These are phyloP conservation scores for Macheiramphus alcinus DNA, from an alignment of 2,113 vertebrate genomes.

Conservation along the genomic window DNA sequence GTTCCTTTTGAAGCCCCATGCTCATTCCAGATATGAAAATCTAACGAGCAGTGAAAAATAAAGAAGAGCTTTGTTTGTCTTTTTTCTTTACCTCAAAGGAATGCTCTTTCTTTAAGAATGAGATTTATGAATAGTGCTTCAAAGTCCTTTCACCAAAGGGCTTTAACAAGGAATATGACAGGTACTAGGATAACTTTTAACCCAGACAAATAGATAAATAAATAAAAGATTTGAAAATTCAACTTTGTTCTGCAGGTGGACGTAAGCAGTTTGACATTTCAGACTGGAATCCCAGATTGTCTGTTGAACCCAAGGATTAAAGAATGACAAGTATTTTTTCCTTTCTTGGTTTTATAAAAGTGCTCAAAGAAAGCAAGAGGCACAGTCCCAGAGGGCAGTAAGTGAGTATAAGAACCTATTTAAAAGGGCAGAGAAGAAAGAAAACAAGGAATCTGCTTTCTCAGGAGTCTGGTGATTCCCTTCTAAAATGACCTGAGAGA, in stretches of 20 bases:
- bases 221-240: constrained; percentile 43
- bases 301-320: constrained; percentile 21
- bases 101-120: background rate
- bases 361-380: background rate
- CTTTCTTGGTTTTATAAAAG: background rate
- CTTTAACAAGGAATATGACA: constrained; percentile 37
- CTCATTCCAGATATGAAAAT: constrained; percentile 7
- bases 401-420: background rate
- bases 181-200: constrained; percentile 2
- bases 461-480: background rate
- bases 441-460: background rate
- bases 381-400: background rate
- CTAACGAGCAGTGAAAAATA: constrained; percentile 16
- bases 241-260: constrained; percentile 36
- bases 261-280: constrained; percentile 27
- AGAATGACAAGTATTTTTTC: background rate
- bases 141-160: constrained; percentile 22
- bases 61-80: background rate
- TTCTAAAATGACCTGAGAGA: background rate
- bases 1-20: background rate
- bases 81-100: background rate
- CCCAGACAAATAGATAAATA: constrained; percentile 24
- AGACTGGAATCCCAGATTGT: constrained; percentile 1
- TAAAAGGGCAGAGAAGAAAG: background rate
- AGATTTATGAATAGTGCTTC: constrained; percentile 14